Conservation (phyloP, 2,113 vertebrate species). For the Menura novaehollandiae region DNA sequence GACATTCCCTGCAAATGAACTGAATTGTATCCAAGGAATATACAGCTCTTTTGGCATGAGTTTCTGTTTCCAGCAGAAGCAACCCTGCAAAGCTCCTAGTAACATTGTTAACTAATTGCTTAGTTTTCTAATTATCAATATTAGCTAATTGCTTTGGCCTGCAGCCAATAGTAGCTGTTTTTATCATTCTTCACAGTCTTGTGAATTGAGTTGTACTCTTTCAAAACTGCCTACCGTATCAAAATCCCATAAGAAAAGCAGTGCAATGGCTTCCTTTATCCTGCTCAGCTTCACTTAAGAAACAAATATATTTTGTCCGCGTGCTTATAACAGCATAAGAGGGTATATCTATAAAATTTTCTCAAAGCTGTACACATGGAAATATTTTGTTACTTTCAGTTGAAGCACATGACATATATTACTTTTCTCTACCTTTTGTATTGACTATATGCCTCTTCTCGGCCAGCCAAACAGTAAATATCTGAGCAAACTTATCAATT, state of each 20-base stretch:
- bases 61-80: background rate
- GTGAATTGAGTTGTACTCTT: background rate
- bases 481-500: background rate
- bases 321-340: background rate
- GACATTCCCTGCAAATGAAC: background rate
- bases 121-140: constrained; percentile 19
- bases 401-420: background rate
- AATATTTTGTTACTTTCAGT: background rate
- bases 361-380: background rate
- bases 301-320: background rate
- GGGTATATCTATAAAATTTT: background rate
- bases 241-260: background rate
- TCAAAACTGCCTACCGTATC: background rate
- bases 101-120: background rate
- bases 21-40: background rate
- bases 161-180: background rate
- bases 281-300: background rate
- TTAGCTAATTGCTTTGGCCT: background rate
- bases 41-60: background rate
- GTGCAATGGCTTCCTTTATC: background rate
- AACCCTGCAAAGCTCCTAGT: background rate
- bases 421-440: background rate
- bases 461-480: background rate
- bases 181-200: background rate
- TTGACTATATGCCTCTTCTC: background rate